A percentile compares a stretch with the other conserved stretches of the same genome.
phyloP scores from a whole-genome alignment of 1,140 invertebrate species.

The Drosophila arizonae region DNA sequence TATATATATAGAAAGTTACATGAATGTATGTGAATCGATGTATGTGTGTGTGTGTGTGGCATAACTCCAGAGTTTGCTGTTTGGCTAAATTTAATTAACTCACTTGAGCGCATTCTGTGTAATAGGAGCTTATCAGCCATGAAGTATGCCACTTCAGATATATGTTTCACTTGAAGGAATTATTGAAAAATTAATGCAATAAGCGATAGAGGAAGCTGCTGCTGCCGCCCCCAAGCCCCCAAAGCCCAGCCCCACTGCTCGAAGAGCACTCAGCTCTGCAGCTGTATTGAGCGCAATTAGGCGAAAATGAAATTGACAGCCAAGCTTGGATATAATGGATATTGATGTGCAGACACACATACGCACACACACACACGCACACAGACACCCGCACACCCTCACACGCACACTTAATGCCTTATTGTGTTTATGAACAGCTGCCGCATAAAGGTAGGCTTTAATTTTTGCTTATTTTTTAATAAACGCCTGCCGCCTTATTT shows the following conservation, averaged over 20 bases:
- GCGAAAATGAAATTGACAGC: conserved; percentile 63
- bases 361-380: neutral
- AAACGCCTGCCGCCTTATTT: conserved; percentile 62
- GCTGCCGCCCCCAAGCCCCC: too few relatives aligned
- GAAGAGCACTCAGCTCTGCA: neutral
- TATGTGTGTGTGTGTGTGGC: neutral
- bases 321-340: conserved; percentile 51
- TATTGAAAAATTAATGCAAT: conserved; percentile 82
- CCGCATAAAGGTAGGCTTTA: conserved; percentile 52
- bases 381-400: neutral
- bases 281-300: conserved; percentile 56
- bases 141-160: conserved; percentile 70
- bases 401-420: neutral
- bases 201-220: conserved; percentile 16
- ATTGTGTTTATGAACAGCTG: conserved; percentile 45
- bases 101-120: conserved; percentile 59
- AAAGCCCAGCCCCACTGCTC: neutral
- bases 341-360: conserved; percentile 46
- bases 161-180: conserved; percentile 65
- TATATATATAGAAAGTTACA: conserved; percentile 19
- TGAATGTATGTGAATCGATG: neutral
- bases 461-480: conserved; percentile 58
- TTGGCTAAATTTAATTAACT: conserved; percentile 78
- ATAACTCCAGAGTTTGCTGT: conserved; percentile 9
- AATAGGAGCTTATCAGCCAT: conserved; percentile 77